Evolutionary conservation across 1,140 invertebrate genomes (phyloP).

Genomic region (Zaprionus ornatus): DNA sequence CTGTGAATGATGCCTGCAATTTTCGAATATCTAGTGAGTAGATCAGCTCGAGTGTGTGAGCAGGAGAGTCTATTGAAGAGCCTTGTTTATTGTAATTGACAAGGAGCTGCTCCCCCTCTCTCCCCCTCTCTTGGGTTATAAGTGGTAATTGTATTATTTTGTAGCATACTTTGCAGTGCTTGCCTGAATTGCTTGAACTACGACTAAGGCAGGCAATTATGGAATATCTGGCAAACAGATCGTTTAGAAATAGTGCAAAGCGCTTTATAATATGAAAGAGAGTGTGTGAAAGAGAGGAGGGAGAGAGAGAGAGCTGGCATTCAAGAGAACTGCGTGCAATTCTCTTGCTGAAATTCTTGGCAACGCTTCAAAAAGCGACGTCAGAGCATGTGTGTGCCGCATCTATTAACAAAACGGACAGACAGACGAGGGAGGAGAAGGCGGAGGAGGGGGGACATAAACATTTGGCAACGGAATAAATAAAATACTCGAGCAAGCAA

Average conservation of each 20-base stretch:
- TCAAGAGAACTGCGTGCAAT: background rate
- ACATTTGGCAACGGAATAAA: conserved; percentile 29
- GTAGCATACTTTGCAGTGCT: conserved; percentile 24
- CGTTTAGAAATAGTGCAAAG: background rate
- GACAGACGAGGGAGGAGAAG: background rate
- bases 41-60: background rate
- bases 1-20: background rate
- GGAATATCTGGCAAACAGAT: background rate
- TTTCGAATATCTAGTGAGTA: background rate
- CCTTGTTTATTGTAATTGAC: too few species aligned
- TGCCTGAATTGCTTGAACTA: background rate
- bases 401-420: conserved; percentile 38
- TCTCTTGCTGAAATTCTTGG: conserved; percentile 14
- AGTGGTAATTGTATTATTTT: conserved; percentile 7
- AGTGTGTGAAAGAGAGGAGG: background rate
- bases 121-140: background rate
- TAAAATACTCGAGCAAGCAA: conserved; percentile 13
- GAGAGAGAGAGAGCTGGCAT: too few species aligned
- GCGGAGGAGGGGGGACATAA: background rate
- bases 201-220: background rate
- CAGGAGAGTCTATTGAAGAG: background rate
- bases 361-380: conserved; percentile 37
- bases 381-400: conserved; percentile 17
- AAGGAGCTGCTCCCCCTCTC: background rate
- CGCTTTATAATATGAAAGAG: background rate